phyloP scores from a whole-genome alignment of 2,797 vertebrate species.

The Austrolebias charrua region DNA sequence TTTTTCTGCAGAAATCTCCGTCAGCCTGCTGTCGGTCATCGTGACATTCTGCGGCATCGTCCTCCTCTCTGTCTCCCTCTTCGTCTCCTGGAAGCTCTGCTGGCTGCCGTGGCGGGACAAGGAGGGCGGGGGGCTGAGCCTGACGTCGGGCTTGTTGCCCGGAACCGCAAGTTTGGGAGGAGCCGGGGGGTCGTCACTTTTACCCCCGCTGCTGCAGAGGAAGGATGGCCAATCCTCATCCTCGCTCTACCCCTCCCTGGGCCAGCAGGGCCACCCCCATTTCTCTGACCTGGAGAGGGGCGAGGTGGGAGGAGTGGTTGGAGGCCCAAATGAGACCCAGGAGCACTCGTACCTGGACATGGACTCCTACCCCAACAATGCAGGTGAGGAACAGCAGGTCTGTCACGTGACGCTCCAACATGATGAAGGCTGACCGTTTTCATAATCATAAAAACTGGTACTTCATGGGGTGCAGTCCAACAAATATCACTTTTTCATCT shows the following conservation, averaged over 20 bases:
- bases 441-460: slow-evolving; percentile 24
- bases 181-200: slow-evolving; percentile 72
- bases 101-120: slow-evolving; percentile 95
- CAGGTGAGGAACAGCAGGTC: slow-evolving; percentile 69
- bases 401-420: slow-evolving; percentile 5
- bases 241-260: slow-evolving; percentile 81
- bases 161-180: slow-evolving; percentile 78
- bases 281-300: slow-evolving; percentile 87
- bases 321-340: slow-evolving; percentile 83
- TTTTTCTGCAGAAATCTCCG: slow-evolving; percentile 84
- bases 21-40: slow-evolving; percentile 92
- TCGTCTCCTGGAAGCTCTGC: slow-evolving; percentile 96
- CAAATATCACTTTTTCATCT: slow-evolving; percentile 26
- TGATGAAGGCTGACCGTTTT: slow-evolving; percentile 42
- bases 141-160: slow-evolving; percentile 83
- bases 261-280: slow-evolving; percentile 85
- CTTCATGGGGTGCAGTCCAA: slow-evolving; percentile 11
- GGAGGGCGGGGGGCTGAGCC: slow-evolving; percentile 83
- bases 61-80: slow-evolving; percentile 91
- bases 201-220: slow-evolving; percentile 82
- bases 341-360: slow-evolving; percentile 93
- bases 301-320: slow-evolving; percentile 74
- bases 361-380: slow-evolving; percentile 88
- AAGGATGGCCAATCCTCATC: slow-evolving; percentile 85
- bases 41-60: slow-evolving; percentile 94